A percentile compares a stretch with the other conserved stretches of the same genome.
These are phyloP conservation scores for Metopia argyrocephala DNA, from an alignment of 2,888 invertebrate species.

Conservation along the genomic window DNA sequence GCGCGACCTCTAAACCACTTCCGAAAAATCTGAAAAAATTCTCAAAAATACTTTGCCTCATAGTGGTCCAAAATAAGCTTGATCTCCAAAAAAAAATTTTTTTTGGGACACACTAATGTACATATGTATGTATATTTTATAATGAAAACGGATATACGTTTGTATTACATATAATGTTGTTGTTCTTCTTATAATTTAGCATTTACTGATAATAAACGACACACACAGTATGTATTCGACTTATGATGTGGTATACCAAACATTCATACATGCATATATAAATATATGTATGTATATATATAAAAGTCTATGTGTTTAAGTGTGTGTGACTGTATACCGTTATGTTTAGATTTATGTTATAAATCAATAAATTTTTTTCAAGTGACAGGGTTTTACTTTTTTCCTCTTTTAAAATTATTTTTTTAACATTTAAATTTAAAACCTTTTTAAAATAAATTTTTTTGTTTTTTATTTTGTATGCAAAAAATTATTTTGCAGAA, in stretches of 20 bases:
- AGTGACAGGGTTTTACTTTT: conserved; percentile 38
- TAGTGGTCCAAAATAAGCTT: no score
- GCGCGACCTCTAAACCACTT: no score
- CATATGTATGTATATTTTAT: neutral
- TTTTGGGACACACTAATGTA: no score
- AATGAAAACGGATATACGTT: neutral
- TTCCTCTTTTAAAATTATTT: neutral
- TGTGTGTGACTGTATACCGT: conserved; percentile 41
- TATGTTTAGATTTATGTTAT: conserved; percentile 66
- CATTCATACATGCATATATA: no score
- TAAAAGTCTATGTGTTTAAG: conserved; percentile 18
- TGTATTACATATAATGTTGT: no score
- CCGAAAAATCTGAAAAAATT: no score
- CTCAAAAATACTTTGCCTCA: no score
- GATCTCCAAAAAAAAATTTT: no score
- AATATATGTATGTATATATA: neutral
- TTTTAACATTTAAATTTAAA: no score
- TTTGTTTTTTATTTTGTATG: neutral
- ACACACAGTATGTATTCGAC: neutral
- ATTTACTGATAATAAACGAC: conserved; percentile 38
- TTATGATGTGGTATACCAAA: no score
- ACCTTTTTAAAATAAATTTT: neutral
- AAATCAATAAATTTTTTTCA: conserved; percentile 65
- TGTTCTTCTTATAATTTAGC: conserved; percentile 10
- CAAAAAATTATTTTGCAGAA: neutral